These are phyloP conservation scores for Melieria crassipennis DNA, from an alignment of 2,888 invertebrate species.

Conservation along the genomic window DNA sequence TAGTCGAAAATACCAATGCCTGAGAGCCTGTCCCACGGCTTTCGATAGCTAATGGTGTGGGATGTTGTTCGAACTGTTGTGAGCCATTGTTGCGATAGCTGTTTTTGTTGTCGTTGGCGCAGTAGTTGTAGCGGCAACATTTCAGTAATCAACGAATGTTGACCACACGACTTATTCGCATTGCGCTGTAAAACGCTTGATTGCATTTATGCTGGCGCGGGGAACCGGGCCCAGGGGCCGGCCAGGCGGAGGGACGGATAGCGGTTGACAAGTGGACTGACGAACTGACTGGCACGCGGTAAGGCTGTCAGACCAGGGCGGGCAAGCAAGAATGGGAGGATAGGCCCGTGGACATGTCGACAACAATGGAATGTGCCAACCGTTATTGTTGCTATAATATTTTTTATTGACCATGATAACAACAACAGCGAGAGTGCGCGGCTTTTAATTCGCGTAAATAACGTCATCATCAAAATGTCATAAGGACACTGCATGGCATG, in stretches of 20 bases:
- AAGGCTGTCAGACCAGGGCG: no score
- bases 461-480: constrained; percentile 60
- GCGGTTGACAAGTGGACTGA: background rate
- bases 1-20: constrained; percentile 26
- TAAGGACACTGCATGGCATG: constrained; percentile 48
- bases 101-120: constrained; percentile 2
- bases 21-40: constrained; percentile 18
- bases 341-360: background rate
- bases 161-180: constrained; percentile 50
- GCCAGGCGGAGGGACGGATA: background rate
- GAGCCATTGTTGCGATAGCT: constrained; percentile 4
- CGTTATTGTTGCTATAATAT: background rate
- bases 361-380: background rate
- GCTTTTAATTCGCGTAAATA: constrained; percentile 62
- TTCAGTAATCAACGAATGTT: constrained; percentile 59
- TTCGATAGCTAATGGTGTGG: constrained; percentile 30
- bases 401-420: constrained; percentile 7
- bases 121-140: constrained; percentile 27
- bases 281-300: no score
- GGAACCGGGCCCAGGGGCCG: background rate
- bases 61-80: constrained; percentile 33
- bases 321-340: background rate
- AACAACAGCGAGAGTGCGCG: constrained; percentile 32
- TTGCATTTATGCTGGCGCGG: constrained; percentile 21
- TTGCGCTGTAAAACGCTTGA: constrained; percentile 32